Conservation (phyloP, 2,888 invertebrate genomes). For the Antheraea yamamai region DNA sequence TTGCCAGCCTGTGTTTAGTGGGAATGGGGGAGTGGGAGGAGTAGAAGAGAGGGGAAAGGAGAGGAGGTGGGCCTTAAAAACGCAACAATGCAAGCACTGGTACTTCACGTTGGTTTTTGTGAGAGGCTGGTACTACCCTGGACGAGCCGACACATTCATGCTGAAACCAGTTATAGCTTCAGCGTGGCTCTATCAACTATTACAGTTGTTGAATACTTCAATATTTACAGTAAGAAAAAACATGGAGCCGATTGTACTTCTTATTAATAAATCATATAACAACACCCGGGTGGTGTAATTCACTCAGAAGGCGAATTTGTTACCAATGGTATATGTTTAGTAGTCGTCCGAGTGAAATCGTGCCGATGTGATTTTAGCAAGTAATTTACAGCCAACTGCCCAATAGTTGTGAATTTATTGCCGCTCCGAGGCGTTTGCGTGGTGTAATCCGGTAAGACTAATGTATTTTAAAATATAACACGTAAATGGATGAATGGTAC, state of each 20-base stretch:
- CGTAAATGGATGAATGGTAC: background rate
- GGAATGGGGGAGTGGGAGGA: no score
- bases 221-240: background rate
- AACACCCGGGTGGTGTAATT: slow-evolving; percentile 26
- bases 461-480: slow-evolving; percentile 8
- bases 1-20: no score
- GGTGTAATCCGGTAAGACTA: slow-evolving; percentile 13
- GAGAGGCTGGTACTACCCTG: no score
- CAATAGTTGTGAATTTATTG: slow-evolving; percentile 27
- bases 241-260: background rate
- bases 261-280: slow-evolving; percentile 11
- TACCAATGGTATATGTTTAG: slow-evolving; percentile 15
- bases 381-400: slow-evolving; percentile 25
- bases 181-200: no score
- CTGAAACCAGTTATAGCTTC: no score
- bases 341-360: slow-evolving; percentile 24
- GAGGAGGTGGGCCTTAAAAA: no score
- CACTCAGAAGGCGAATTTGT: slow-evolving; percentile 25
- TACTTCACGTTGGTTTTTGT: no score
- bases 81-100: no score
- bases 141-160: no score
- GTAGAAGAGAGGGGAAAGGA: no score
- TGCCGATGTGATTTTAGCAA: slow-evolving; percentile 26
- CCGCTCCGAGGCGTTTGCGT: slow-evolving; percentile 17
- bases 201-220: no score